Evolutionary conservation across 64 coral and sea anemone genomes (phyloP), one percentile per base, ranked within the genome.

Genomic region (Montipora foliosa): DNA sequence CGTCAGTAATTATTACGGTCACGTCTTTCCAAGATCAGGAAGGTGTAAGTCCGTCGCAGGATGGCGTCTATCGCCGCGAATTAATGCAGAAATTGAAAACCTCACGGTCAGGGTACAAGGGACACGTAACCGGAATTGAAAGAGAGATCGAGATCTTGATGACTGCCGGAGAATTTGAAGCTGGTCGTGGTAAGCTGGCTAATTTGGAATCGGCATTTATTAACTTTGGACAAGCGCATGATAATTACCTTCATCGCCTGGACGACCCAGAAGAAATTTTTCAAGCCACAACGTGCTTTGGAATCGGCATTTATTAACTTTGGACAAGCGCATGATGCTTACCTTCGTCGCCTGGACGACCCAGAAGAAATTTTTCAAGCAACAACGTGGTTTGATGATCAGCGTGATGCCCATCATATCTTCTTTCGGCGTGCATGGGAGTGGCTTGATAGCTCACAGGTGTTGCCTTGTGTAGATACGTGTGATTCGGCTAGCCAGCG

Each of bases 191-290:
- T 17, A 58, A 80, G 20, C 50, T 53, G 9, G 19, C 19, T 59
- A 22, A 49, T 81, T 59, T 57, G 51, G 79, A 71, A 71, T 71
- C 79, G 22, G 79, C 52, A 59, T 81, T 81, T 49, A 21, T 21
- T 2, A 80, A 58, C 21, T 55, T 55, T 48, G 50, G 51, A 57
- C 78, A 16, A 55, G 51, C 78, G 20, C 78, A 58, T 24, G n/a
- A n/a, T 11, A 6, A 20, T 20, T 57, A 57, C 3, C 4, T 53
- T 19, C 17, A 20, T 8, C 2, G 49, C 8, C 50, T 80, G 19
- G 17, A 80, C 8, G 51, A 80, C 51, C 16, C 17, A 11, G 19
- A 10, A 10, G 17, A 80, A 52, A 80, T 80, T 57, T 20, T 55
- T 50, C 16, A 29, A 25, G 53, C 53, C 5, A 57, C 53, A 57